Conservation (phyloP, 64 coral and sea anemone species). For the Hydrozoanthus tunicans region DNA sequence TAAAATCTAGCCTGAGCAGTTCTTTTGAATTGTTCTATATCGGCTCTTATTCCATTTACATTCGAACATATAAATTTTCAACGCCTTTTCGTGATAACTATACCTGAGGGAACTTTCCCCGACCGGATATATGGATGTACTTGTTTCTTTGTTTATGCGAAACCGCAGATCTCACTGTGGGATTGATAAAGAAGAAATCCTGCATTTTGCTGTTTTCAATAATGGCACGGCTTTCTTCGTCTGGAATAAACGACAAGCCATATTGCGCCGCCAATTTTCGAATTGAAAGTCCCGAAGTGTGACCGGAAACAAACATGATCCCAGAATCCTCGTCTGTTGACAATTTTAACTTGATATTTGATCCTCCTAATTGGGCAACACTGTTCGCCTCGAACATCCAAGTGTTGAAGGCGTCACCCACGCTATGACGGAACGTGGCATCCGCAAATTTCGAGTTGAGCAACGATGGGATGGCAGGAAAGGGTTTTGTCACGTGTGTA, state of each 20-base stretch:
- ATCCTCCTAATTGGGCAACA: slow-evolving; percentile 64
- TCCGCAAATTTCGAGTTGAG: slow-evolving; percentile 67
- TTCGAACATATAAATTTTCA: too few relatives aligned
- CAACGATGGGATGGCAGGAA: slow-evolving; percentile 70
- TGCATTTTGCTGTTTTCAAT: slow-evolving; percentile 95
- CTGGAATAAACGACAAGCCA: slow-evolving; percentile 74
- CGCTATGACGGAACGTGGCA: slow-evolving; percentile 74
- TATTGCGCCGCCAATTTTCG: slow-evolving; percentile 70
- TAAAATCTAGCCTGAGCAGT: too few relatives aligned
- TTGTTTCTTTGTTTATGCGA: slow-evolving; percentile 71
- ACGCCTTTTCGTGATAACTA: background rate
- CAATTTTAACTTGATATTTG: slow-evolving; percentile 65
- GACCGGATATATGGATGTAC: slow-evolving; percentile 82
- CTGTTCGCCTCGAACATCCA: slow-evolving; percentile 75
- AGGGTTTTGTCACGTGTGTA: slow-evolving; percentile 56
- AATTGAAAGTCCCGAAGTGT: slow-evolving; percentile 65
- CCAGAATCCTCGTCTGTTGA: slow-evolving; percentile 73
- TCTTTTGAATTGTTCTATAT: too few relatives aligned
- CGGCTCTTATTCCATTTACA: too few relatives aligned
- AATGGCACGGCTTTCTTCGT: slow-evolving; percentile 74
- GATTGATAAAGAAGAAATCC: slow-evolving; percentile 85
- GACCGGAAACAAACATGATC: slow-evolving; percentile 70
- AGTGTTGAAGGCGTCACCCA: slow-evolving; percentile 84
- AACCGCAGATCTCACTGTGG: slow-evolving; percentile 66
- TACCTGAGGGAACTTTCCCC: slow-evolving; percentile 78